These are phyloP conservation scores for Paramuricea clavata DNA, from an alignment of 92 coral and sea anemone genomes.

Conservation along the genomic window DNA sequence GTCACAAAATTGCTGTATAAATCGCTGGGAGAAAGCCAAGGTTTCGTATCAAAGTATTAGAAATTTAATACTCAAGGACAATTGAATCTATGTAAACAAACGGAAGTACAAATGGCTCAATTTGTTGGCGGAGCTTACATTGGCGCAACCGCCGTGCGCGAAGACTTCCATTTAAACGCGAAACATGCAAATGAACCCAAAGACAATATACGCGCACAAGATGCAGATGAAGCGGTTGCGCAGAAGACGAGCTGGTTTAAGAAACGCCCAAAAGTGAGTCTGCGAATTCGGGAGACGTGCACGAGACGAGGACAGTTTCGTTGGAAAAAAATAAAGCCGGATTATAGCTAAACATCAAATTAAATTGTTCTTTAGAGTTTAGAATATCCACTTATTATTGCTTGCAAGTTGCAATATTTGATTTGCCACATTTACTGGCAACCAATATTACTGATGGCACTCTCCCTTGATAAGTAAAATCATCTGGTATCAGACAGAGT, in stretches of 20 bases:
- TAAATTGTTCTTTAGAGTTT: background rate
- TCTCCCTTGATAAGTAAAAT: too few relatives aligned
- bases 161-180: background rate
- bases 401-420: too few relatives aligned
- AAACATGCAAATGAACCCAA: background rate
- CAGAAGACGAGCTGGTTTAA: background rate
- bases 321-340: slow-evolving; percentile 10
- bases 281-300: background rate
- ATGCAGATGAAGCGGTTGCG: background rate
- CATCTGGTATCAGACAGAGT: too few relatives aligned
- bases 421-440: too few relatives aligned
- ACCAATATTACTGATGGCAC: too few relatives aligned
- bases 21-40: too few relatives aligned
- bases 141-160: slow-evolving; percentile 14
- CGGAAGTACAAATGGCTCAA: background rate
- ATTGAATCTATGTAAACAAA: too few relatives aligned
- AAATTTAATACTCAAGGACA: too few relatives aligned
- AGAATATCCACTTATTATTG: too few relatives aligned
- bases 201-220: slow-evolving; percentile 2
- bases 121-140: slow-evolving; percentile 16
- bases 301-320: slow-evolving; percentile 8
- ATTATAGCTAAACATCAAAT: background rate
- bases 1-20: too few relatives aligned
- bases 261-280: background rate
- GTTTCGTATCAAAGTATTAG: too few relatives aligned